Percentiles rank a stretch among this genome's conserved stretches.
Evolutionary conservation across 2,113 vertebrate genomes (phyloP).

Genomic region (Coregonus clupeaformis): DNA sequence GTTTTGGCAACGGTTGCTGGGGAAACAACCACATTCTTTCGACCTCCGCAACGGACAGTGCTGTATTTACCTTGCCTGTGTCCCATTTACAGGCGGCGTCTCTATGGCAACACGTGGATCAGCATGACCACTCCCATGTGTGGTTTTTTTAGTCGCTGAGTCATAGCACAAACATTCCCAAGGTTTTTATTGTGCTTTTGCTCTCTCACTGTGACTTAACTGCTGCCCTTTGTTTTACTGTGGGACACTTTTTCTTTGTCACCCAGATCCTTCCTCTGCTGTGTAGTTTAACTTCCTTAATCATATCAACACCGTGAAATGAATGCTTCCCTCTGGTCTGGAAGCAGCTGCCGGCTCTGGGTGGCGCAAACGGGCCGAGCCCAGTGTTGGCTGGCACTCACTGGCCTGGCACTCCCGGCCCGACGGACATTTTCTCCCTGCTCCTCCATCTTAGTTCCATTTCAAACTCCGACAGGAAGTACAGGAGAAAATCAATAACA

Average conservation of each 20-base stretch:
- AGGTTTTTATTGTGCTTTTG: constrained; percentile 5
- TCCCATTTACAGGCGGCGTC: constrained; percentile 53
- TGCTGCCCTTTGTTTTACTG: constrained; percentile 2
- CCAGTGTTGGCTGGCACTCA: constrained; percentile 38
- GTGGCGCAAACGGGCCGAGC: constrained; percentile 23
- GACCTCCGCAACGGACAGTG: constrained; percentile 46
- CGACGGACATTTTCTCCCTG: constrained; percentile 64
- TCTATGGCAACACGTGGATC: constrained; percentile 58
- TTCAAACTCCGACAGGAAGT: constrained; percentile 29
- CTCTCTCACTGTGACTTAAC: not conserved
- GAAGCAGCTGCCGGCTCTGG: constrained; percentile 20
- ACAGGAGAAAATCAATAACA: no score
- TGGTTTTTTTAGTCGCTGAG: constrained; percentile 57
- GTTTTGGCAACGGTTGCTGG: constrained; percentile 64
- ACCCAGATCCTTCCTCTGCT: constrained; percentile 7
- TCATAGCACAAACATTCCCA: constrained; percentile 61
- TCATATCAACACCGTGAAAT: not conserved
- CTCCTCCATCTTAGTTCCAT: constrained; percentile 52
- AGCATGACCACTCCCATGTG: constrained; percentile 66
- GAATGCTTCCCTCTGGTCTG: not conserved
- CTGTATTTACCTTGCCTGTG: constrained; percentile 65
- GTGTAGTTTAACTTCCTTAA: no score
- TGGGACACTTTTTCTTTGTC: not conserved
- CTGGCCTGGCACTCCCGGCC: constrained; percentile 35
- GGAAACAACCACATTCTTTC: constrained; percentile 49